Conservation (phyloP, 2,797 vertebrate species). For the Brotula barbata region DNA sequence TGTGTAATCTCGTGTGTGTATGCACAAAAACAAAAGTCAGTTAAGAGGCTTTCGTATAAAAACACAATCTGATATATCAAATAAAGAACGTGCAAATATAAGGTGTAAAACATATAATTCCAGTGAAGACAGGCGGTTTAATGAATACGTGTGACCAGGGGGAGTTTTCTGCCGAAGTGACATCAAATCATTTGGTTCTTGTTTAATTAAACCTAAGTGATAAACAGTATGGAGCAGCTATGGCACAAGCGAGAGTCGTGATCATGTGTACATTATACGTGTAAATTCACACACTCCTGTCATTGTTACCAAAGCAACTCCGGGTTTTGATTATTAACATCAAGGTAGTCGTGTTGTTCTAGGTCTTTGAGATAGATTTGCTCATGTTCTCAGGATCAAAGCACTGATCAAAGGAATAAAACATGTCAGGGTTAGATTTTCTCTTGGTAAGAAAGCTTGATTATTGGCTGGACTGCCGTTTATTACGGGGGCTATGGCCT, state of each 20-base stretch:
- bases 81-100: neutral
- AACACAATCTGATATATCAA: neutral
- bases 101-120: constrained; percentile 28
- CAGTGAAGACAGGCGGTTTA: neutral
- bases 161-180: neutral
- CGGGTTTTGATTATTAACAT: constrained; percentile 25
- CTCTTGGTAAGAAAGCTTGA: constrained; percentile 19
- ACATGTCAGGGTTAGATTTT: constrained; percentile 25
- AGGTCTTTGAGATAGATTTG: constrained; percentile 33
- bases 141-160: neutral
- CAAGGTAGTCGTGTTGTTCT: constrained; percentile 28
- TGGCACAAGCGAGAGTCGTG: neutral
- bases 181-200: neutral
- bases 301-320: constrained; percentile 8
- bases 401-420: constrained; percentile 53
- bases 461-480: constrained; percentile 29
- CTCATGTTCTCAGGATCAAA: constrained; percentile 41
- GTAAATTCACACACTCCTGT: neutral
- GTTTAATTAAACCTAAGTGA: constrained; percentile 13
- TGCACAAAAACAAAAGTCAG: constrained; percentile 19
- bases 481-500: constrained; percentile 24
- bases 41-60: constrained; percentile 21
- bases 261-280: neutral
- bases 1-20: constrained; percentile 1
- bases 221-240: neutral